phyloP scores from a whole-genome alignment of 2,888 invertebrate species.

The Heliconius aoede region DNA sequence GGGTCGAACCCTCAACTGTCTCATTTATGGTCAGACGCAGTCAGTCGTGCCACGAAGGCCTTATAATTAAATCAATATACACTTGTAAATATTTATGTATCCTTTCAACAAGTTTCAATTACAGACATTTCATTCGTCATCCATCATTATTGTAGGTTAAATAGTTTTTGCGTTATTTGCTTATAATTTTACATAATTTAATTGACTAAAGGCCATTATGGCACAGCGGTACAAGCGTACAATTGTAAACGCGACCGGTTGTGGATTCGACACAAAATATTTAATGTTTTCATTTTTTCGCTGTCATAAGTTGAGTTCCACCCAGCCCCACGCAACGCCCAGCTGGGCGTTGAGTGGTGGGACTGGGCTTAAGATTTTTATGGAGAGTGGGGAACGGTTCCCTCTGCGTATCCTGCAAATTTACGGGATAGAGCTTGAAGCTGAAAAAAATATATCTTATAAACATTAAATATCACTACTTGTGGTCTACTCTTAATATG shows the following conservation, averaged over 20 bases:
- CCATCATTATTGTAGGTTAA: conserved; percentile 14
- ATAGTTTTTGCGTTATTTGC: conserved; percentile 11
- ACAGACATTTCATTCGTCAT: conserved; percentile 1
- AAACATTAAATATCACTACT: too few relatives aligned
- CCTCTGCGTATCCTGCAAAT: background rate
- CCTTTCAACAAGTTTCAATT: conserved; percentile 13
- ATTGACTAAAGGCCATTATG: background rate
- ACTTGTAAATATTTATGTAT: conserved; percentile 1
- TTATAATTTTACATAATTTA: background rate
- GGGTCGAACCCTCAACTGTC: background rate
- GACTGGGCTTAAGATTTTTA: too few relatives aligned
- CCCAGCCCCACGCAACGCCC: too few relatives aligned
- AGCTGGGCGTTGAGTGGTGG: too few relatives aligned
- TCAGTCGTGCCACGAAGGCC: background rate
- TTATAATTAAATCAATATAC: conserved; percentile 5
- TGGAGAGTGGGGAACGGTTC: background rate
- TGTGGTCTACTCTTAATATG: too few relatives aligned
- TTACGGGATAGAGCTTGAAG: too few relatives aligned
- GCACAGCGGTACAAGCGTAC: background rate
- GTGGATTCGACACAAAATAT: too few relatives aligned
- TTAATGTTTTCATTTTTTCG: too few relatives aligned
- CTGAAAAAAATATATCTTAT: background rate
- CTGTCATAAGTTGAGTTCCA: too few relatives aligned
- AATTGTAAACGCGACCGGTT: background rate
- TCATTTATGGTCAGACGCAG: background rate